Conservation (phyloP, 2,113 vertebrate species). For the Megaptera novaeangliae region DNA sequence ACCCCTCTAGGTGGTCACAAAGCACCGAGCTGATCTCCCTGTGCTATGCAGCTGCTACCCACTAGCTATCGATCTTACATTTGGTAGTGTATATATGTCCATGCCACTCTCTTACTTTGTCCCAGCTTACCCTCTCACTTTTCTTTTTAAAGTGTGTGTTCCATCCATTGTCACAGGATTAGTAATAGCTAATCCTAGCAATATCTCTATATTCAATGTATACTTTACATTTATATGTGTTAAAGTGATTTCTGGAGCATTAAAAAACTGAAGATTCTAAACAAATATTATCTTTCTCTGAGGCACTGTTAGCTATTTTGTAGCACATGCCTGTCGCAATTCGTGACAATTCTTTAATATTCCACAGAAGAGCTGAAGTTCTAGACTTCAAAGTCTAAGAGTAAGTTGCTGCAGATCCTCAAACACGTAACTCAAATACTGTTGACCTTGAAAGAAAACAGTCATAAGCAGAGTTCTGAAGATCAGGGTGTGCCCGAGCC, state of each 20-base stretch:
- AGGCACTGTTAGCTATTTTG: not conserved
- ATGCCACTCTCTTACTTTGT: too few relatives aligned
- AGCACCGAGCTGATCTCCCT: too few relatives aligned
- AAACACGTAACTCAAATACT: not conserved
- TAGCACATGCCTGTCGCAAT: not conserved
- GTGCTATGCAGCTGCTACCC: too few relatives aligned
- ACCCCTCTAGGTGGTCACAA: too few relatives aligned
- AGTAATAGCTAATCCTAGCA: not conserved
- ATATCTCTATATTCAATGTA: not conserved
- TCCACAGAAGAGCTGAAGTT: not conserved
- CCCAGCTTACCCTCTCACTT: too few relatives aligned
- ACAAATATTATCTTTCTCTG: not conserved
- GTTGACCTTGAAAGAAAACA: not conserved
- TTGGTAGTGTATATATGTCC: too few relatives aligned
- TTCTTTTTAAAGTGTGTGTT: not conserved
- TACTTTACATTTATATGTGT: not conserved
- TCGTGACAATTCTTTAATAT: not conserved
- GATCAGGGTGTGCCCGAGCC: rapidly evolving
- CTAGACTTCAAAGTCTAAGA: not conserved
- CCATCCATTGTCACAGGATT: not conserved
- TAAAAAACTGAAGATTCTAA: not conserved
- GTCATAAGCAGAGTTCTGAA: not conserved
- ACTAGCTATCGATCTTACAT: too few relatives aligned
- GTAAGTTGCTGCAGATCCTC: not conserved
- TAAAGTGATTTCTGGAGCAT: not conserved